Conservation (phyloP, 1,140 invertebrate species). For the Procambarus virginalis region DNA sequence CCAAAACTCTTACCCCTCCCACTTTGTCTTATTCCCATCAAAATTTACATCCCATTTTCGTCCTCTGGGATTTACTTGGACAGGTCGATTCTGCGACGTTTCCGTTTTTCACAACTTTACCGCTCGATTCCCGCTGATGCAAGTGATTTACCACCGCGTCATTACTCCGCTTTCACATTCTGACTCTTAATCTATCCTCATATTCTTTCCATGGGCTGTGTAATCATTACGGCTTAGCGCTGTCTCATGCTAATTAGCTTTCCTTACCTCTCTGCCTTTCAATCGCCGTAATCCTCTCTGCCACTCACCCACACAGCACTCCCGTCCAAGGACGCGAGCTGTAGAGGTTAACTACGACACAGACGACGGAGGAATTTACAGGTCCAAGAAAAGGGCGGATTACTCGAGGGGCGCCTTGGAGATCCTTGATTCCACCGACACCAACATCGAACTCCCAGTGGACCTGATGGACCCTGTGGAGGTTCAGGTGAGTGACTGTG, state of each 20-base stretch:
- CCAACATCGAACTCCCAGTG: conserved; percentile 38
- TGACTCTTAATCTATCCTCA: not conserved
- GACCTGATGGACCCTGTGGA: conserved; percentile 38
- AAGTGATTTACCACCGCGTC: too few relatives aligned
- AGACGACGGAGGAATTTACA: conserved; percentile 42
- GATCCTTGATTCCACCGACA: conserved; percentile 46
- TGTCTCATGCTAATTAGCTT: not conserved
- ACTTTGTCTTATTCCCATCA: too few relatives aligned
- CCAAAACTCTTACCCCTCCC: too few relatives aligned
- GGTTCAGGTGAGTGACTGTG: conserved; percentile 22
- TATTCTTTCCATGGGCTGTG: not conserved
- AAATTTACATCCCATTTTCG: too few relatives aligned
- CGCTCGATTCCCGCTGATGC: too few relatives aligned
- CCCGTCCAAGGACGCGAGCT: conserved; percentile 2
- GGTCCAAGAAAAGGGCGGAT: conserved; percentile 2
- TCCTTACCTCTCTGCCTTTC: not conserved
- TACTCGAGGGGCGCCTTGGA: conserved; percentile 30
- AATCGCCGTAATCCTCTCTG: not conserved
- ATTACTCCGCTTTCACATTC: not conserved
- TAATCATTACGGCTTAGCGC: not conserved
- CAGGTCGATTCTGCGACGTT: too few relatives aligned
- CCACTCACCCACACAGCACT: conserved; percentile 6
- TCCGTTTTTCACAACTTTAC: too few relatives aligned
- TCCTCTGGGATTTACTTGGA: too few relatives aligned
- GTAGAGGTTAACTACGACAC: conserved; percentile 43